These are phyloP conservation scores for roundworm (Caenorhabditis elegans) DNA, from an alignment of 1,140 invertebrate genomes.

Conservation along the genomic window WBcel235 BX284602.5:7245001-7245500, in stretches of 20 bases:
- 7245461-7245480: not conserved
- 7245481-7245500: not conserved
- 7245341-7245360: not conserved
- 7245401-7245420: slow-evolving; percentile 32
- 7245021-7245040: too few relatives aligned
- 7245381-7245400: slow-evolving; percentile 20
- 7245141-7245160: not conserved
- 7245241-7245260: not conserved
- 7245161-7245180: not conserved
- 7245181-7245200: not conserved
- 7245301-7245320: not conserved
- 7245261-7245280: not conserved
- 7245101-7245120: not conserved
- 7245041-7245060: too few relatives aligned
- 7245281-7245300: not conserved
- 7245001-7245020: too few relatives aligned
- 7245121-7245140: not conserved
- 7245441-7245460: too few relatives aligned
- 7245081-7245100: not conserved
- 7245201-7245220: not conserved
- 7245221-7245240: not conserved
- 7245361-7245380: not conserved
- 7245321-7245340: not conserved
- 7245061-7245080: too few relatives aligned
- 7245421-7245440: slow-evolving; percentile 27